These are phyloP conservation scores for Acleris emargana DNA, from an alignment of 2,888 invertebrate genomes.

Conservation along the genomic window DNA sequence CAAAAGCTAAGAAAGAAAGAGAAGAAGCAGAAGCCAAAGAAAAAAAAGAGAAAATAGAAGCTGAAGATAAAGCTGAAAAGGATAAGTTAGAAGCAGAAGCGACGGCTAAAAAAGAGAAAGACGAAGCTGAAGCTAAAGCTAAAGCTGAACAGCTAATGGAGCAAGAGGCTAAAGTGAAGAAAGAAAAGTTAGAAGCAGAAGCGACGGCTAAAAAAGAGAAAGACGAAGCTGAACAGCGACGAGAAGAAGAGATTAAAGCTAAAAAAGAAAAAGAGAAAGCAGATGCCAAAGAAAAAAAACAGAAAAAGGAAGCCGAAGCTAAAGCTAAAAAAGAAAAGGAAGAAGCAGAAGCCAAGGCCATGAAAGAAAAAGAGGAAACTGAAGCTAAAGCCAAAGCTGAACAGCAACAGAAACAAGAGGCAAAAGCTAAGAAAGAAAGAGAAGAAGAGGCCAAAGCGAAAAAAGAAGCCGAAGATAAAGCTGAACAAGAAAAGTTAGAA, in stretches of 20 bases:
- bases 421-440: conserved; percentile 22
- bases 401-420: conserved; percentile 36
- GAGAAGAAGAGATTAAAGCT: conserved; percentile 37
- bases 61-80: conserved; percentile 32
- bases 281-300: conserved; percentile 42
- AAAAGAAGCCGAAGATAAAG: conserved; percentile 37
- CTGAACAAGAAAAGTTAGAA: too few species aligned
- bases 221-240: conserved; percentile 20
- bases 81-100: conserved; percentile 34
- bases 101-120: conserved; percentile 7
- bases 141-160: conserved; percentile 41
- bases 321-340: conserved; percentile 37
- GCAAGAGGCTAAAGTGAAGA: conserved; percentile 33
- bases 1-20: conserved; percentile 36
- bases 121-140: conserved; percentile 26
- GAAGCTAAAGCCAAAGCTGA: conserved; percentile 30
- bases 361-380: conserved; percentile 12
- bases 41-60: conserved; percentile 37
- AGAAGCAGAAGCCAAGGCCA: neutral
- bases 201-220: conserved; percentile 13
- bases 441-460: conserved; percentile 13
- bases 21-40: conserved; percentile 27
- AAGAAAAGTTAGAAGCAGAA: conserved; percentile 17
- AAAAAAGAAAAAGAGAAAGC: conserved; percentile 37
- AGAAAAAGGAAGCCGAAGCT: conserved; percentile 37